Conservation (phyloP, 2,113 vertebrate genomes). For the Circaetus cinerascens region DNA sequence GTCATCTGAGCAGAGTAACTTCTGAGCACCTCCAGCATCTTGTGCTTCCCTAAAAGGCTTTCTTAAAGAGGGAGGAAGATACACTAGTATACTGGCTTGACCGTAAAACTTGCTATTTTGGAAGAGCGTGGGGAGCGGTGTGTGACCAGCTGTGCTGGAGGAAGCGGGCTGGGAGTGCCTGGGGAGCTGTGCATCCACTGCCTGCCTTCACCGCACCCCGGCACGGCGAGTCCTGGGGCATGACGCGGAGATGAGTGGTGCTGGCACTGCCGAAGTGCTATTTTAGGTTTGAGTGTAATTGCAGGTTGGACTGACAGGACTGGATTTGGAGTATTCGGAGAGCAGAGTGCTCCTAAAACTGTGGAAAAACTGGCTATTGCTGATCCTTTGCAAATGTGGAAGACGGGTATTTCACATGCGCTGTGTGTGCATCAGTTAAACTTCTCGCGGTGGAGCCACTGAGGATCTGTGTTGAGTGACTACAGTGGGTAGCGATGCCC, state of each 20-base stretch:
- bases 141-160: background rate
- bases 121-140: background rate
- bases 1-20: background rate
- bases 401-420: accelerated
- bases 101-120: background rate
- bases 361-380: background rate
- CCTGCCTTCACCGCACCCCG: background rate
- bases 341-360: background rate
- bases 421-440: accelerated
- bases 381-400: background rate
- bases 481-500: background rate
- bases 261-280: background rate
- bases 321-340: background rate
- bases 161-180: conserved; percentile 7
- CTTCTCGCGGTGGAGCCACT: background rate
- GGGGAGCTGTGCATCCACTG: accelerated
- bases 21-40: background rate
- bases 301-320: background rate
- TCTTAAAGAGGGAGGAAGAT: background rate
- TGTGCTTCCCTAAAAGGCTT: background rate
- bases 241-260: background rate
- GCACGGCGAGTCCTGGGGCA: background rate
- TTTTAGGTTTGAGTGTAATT: conserved; percentile 9
- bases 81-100: background rate
- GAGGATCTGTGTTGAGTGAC: background rate